Conservation (phyloP, 2,888 invertebrate species). For the Globia sparganii region DNA sequence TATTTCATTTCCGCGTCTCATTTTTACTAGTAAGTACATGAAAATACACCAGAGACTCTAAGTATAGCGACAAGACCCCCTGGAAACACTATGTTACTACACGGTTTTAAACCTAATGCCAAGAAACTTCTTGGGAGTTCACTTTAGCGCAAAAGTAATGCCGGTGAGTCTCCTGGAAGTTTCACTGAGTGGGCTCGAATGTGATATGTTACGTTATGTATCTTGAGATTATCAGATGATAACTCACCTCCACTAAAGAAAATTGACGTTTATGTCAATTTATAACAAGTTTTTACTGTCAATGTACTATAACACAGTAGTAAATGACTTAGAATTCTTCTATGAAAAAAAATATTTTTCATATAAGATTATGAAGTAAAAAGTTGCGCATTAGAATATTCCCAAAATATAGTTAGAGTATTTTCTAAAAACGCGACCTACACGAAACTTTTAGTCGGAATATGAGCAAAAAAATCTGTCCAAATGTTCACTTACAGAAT, state of each 20-base stretch:
- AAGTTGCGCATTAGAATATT: background rate
- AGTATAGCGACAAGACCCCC: too few relatives aligned
- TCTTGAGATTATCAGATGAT: background rate
- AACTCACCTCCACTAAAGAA: background rate
- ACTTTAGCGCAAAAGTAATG: background rate
- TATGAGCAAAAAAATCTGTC: background rate
- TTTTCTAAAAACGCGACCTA: background rate
- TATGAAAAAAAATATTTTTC: background rate
- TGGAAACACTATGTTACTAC: background rate
- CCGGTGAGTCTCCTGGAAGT: too few relatives aligned
- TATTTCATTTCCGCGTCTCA: background rate
- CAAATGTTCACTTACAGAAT: background rate
- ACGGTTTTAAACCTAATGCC: background rate
- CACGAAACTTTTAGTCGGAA: background rate
- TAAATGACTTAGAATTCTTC: background rate
- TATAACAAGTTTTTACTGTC: background rate
- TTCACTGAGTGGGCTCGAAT: background rate
- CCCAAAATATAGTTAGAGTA: background rate
- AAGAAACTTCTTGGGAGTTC: background rate
- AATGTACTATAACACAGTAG: background rate
- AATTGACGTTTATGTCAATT: background rate
- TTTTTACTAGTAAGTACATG: too few relatives aligned
- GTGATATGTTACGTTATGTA: background rate
- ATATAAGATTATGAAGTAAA: background rate
- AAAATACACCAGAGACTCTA: too few relatives aligned